phyloP scores from a whole-genome alignment of 2,888 invertebrate genomes.

The Agrotis exclamationis region DNA sequence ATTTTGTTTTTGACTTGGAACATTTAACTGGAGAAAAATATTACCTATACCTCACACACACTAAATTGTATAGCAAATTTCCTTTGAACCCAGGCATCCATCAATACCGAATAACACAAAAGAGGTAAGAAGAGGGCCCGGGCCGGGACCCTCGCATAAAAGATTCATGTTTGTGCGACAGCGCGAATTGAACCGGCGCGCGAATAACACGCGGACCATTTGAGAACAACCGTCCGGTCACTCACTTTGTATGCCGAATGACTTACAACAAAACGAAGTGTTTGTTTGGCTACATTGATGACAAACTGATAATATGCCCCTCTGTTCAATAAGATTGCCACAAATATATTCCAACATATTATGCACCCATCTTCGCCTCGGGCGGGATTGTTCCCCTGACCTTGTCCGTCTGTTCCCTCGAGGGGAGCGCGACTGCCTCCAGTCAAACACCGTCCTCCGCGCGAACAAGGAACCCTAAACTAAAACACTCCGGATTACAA shows the following conservation, averaged over 20 bases:
- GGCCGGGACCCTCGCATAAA: slow-evolving; percentile 20
- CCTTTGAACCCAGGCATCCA: slow-evolving; percentile 14
- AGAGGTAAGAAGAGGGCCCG: slow-evolving; percentile 26
- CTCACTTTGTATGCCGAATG: background rate
- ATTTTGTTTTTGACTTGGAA: background rate
- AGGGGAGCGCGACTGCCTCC: background rate
- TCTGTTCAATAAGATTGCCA: slow-evolving; percentile 1
- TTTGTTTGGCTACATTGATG: background rate
- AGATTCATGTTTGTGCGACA: slow-evolving; percentile 33
- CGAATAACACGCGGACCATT: slow-evolving; percentile 3
- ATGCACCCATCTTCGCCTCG: slow-evolving; percentile 16
- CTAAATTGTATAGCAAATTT: no score
- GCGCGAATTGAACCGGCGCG: slow-evolving; percentile 5
- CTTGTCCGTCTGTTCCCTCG: slow-evolving; percentile 9
- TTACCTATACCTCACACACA: background rate
- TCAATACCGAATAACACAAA: slow-evolving; percentile 42
- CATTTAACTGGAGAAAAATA: background rate
- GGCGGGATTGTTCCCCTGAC: background rate
- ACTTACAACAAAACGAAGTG: background rate
- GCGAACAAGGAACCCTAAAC: slow-evolving; percentile 31
- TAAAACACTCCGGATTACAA: slow-evolving; percentile 48
- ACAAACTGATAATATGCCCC: background rate
- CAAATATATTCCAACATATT: slow-evolving; percentile 17
- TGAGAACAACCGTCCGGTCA: background rate
- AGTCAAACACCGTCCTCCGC: slow-evolving; percentile 29